A percentile compares a stretch with the other conserved stretches of the same genome.
Conservation (phyloP, 1,140 invertebrate species). For the Rhizoglyphus robini region DNA sequence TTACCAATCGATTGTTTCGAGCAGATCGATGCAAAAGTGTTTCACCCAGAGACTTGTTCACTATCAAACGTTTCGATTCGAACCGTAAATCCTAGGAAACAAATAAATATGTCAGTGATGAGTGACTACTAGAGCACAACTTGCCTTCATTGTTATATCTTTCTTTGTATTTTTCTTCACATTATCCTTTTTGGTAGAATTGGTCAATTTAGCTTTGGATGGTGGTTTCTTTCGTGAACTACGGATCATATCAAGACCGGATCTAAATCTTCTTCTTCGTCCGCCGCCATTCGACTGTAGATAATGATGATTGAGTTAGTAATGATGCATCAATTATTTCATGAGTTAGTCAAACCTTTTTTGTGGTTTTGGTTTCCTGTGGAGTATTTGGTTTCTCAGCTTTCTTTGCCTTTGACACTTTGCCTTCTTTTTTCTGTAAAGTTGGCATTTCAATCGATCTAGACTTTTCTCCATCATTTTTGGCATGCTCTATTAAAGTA, state of each 20-base stretch:
- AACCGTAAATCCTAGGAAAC: conserved; percentile 15
- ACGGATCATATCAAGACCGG: conserved; percentile 25
- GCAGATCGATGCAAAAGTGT: conserved; percentile 77
- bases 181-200: neutral
- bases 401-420: too few relatives aligned
- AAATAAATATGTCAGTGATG: neutral
- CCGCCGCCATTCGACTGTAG: neutral
- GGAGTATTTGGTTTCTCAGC: too few relatives aligned
- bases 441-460: too few relatives aligned
- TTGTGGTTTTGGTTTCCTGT: neutral
- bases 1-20: conserved; percentile 32
- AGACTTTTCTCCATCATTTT: too few relatives aligned
- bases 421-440: too few relatives aligned
- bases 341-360: neutral
- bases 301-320: neutral
- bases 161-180: neutral
- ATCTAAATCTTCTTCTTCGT: conserved; percentile 22
- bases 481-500: too few relatives aligned
- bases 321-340: neutral
- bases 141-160: neutral
- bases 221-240: conserved; percentile 4
- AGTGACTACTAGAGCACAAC: neutral
- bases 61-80: conserved; percentile 75
- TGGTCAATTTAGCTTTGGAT: neutral
- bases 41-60: conserved; percentile 84